A percentile compares a stretch with the other conserved stretches of the same genome.
Conservation (phyloP, 2,797 vertebrate species). For the Mus minutoides region DNA sequence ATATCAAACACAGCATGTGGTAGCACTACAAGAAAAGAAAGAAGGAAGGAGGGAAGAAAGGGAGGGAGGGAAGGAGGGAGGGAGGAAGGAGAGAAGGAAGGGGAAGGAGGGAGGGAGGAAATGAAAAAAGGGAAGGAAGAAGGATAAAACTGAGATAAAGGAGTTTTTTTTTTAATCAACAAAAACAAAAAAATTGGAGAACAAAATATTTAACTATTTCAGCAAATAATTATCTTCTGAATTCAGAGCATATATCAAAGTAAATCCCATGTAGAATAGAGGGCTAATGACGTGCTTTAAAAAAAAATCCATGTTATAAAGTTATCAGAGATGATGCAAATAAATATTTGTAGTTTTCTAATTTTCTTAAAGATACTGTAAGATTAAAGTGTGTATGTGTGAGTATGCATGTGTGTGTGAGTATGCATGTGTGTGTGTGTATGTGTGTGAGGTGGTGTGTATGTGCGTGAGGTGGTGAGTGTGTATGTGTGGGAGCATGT, state of each 20-base stretch:
- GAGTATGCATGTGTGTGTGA: neutral
- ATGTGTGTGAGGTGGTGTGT: neutral
- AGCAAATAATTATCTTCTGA: conserved; percentile 9
- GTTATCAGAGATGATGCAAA: conserved; percentile 23
- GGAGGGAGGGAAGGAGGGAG: too few species aligned
- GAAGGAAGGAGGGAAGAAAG: too few species aligned
- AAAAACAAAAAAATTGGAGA: conserved; percentile 1
- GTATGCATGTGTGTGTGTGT: neutral
- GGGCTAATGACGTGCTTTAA: neutral
- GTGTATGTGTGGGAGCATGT: neutral
- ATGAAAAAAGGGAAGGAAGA: too few species aligned
- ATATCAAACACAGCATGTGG: neutral
- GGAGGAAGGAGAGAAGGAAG: too few species aligned
- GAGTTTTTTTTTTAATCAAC: neutral
- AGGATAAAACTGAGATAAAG: neutral
- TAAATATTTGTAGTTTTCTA: conserved; percentile 22
- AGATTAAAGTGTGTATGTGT: neutral
- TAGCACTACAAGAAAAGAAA: accelerated
- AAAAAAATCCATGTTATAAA: neutral
- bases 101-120: too few species aligned
- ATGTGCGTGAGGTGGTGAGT: neutral
- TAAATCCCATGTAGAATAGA: neutral
- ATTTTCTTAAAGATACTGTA: neutral
- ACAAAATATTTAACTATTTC: conserved; percentile 34
- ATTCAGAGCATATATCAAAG: conserved; percentile 19